phyloP scores from a whole-genome alignment of 1,140 invertebrate genomes.

The Drosophila guanche region DNA sequence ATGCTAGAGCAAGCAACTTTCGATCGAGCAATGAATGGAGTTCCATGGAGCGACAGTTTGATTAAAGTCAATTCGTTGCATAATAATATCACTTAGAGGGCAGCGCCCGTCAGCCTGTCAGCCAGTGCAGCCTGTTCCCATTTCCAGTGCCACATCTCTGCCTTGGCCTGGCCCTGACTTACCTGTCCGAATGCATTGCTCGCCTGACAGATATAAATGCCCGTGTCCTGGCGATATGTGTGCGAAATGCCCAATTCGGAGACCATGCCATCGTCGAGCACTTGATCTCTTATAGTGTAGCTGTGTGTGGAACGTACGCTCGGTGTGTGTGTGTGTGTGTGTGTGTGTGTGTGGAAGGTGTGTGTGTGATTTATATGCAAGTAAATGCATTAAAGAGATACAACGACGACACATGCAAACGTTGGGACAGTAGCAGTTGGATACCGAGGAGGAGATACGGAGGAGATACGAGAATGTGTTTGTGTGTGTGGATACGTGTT shows the following conservation, averaged over 20 bases:
- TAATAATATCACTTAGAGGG: conserved; percentile 35
- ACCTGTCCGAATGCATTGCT: conserved; percentile 93
- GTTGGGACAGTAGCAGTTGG: conserved; percentile 15
- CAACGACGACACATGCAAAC: conserved; percentile 51
- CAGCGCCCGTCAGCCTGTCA: not conserved
- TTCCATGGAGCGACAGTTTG: conserved; percentile 30
- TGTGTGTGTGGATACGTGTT: conserved; percentile 64
- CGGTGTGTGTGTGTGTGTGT: conserved; percentile 32
- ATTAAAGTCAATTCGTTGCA: conserved; percentile 37
- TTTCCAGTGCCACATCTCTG: no score
- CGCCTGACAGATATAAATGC: conserved; percentile 93
- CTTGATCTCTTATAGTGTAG: conserved; percentile 89
- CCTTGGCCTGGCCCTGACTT: conserved; percentile 41
- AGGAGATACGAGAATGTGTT: conserved; percentile 31
- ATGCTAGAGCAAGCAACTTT: not conserved
- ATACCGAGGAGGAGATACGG: conserved; percentile 30
- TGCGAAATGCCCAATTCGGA: conserved; percentile 92
- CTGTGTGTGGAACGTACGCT: conserved; percentile 71
- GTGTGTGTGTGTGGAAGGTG: conserved; percentile 14
- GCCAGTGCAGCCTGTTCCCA: not conserved
- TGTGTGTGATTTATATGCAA: conserved; percentile 75
- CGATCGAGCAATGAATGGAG: conserved; percentile 31
- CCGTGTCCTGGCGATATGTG: conserved; percentile 94
- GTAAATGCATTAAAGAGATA: conserved; percentile 79
- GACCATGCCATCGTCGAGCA: conserved; percentile 91